A percentile compares a stretch with the other conserved stretches of the same genome.
Conservation (phyloP, 2,113 vertebrate species). For the Tragelaphus imberbis region DNA sequence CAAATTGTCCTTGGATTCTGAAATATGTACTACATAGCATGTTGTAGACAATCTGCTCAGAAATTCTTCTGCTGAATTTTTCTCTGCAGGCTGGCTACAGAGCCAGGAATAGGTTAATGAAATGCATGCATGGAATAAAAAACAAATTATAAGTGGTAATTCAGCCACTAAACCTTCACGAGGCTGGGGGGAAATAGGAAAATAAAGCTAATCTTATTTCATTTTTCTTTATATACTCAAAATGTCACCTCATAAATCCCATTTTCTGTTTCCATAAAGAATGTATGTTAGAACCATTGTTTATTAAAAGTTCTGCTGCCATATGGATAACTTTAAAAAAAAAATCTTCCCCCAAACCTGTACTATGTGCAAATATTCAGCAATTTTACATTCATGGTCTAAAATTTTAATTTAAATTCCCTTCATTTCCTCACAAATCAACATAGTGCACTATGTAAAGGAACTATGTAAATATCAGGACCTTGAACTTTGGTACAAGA, state of each 20-base stretch:
- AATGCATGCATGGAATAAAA: conserved; percentile 63
- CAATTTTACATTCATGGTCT: conserved; percentile 68
- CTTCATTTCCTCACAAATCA: conserved; percentile 63
- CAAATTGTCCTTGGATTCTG: conserved; percentile 56
- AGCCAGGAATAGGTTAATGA: conserved; percentile 63
- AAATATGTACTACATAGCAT: conserved; percentile 25
- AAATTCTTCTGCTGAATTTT: conserved; percentile 54
- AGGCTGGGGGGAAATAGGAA: conserved; percentile 30
- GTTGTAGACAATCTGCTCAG: conserved; percentile 48
- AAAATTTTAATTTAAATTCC: conserved; percentile 75
- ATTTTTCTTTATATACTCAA: conserved; percentile 70
- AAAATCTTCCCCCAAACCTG: conserved; percentile 27
- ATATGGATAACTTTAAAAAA: conserved; percentile 68
- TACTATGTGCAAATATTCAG: conserved; percentile 62
- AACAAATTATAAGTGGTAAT: conserved; percentile 64
- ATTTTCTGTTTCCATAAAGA: conserved; percentile 75
- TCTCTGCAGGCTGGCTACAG: conserved; percentile 54
- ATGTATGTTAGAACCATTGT: conserved; percentile 75
- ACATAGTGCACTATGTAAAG: conserved; percentile 62
- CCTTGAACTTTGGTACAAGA: conserved; percentile 72
- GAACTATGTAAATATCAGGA: conserved; percentile 72
- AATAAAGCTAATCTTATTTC: conserved; percentile 74
- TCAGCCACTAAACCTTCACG: conserved; percentile 60
- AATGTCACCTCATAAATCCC: conserved; percentile 76
- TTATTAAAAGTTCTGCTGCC: conserved; percentile 77